Evolutionary conservation across 2,888 invertebrate species (phyloP), one percentile per base, ranked within the genome.

Genomic region (Ophonus ardosiacus): DNA sequence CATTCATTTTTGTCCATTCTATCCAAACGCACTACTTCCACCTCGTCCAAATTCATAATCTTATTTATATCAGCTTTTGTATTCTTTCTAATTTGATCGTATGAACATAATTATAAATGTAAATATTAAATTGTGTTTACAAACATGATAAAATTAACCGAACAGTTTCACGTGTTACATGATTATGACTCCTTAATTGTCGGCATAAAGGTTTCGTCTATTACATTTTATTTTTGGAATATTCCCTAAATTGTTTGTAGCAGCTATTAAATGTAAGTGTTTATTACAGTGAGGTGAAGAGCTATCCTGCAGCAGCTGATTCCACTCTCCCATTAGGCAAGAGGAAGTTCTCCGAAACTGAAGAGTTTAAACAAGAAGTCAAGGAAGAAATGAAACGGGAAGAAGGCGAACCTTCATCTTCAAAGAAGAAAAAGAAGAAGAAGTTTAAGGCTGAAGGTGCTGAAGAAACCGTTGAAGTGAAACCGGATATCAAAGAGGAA

Each of bases 291-390:
- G 97, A 98, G 92, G 94, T 97, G 79, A 93, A 95, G 87, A 94
- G 96, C 57, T 98, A 98, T 92, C 94, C 95, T 68, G 92, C 93
- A 7, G 96, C 95, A 2, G 95, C 94, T 0, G 98, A 98, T 91
- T 96, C 96, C 65, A 97, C 98, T 0, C 90, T 98, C 59, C 94
- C 95, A 21, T 92, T 93, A 86, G 88, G 91, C 4, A 95, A 95
- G 90, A 92, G 95, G 18, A 93, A 94, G 87, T 43, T 43, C 10
- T 43, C 43, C 18, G 71, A 74, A 43, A 5, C 5, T 7, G 93
- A 93, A 0, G 92, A 51, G 10, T 51, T 89, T 86, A 24, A 63
- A 21, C 85, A 90, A 88, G 86, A 91, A 90, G 88, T 83, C 85
- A 87, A 87, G 86, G 88, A 90, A 87, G 89, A 88, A 71, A 87